These are phyloP conservation scores for Myrmecobius fasciatus DNA, from an alignment of 2,113 vertebrate genomes.

Conservation along the genomic window DNA sequence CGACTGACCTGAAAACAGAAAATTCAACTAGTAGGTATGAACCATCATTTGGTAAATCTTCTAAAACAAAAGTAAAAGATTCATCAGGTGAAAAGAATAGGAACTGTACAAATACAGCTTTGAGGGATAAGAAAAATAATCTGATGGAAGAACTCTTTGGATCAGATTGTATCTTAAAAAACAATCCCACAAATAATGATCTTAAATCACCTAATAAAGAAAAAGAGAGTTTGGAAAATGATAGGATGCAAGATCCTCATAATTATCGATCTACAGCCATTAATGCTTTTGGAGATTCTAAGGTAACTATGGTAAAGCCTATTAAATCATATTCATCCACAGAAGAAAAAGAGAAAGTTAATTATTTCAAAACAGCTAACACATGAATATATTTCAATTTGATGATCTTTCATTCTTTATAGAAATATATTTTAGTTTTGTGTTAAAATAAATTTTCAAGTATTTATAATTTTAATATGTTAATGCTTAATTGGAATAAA, in stretches of 20 bases:
- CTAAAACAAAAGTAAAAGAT: not conserved
- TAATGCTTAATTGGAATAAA: not conserved
- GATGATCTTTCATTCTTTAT: not conserved
- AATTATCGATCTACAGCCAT: not conserved
- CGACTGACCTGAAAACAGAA: not conserved
- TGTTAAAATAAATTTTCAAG: not conserved
- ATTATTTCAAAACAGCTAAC: constrained; percentile 18
- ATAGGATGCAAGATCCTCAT: not conserved
- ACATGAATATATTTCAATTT: not conserved
- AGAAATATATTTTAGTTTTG: not conserved
- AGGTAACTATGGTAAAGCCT: not conserved
- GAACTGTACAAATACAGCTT: not conserved
- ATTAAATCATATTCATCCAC: constrained; percentile 23
- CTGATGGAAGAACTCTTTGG: constrained; percentile 78
- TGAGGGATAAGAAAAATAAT: constrained; percentile 56
- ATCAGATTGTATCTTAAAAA: constrained; percentile 43
- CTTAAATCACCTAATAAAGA: not conserved
- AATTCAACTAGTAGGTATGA: constrained; percentile 30
- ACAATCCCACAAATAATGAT: not conserved
- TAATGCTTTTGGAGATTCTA: constrained; percentile 33
- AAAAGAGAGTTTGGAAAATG: not conserved
- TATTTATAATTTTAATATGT: not conserved
- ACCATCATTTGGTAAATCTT: constrained; percentile 59
- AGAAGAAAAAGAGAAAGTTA: constrained; percentile 8
- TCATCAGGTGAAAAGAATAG: not conserved